Conservation (phyloP, 2,113 vertebrate genomes). For the Anolis carolinensis region DNA sequence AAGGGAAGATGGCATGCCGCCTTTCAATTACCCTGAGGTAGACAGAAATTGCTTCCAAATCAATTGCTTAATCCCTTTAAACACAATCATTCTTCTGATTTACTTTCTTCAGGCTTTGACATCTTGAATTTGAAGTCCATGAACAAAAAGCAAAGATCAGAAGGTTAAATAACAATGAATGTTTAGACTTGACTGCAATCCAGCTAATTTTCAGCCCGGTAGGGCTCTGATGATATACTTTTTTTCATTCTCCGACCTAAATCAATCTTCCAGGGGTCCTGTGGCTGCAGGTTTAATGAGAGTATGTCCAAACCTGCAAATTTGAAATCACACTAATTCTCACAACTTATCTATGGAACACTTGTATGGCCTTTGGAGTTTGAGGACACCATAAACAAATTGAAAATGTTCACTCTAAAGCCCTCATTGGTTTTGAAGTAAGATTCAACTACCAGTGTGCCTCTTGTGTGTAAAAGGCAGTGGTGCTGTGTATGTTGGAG, state of each 20-base stretch:
- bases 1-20: slow-evolving; percentile 41
- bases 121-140: slow-evolving; percentile 28
- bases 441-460: too few relatives aligned
- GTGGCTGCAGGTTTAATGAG: not conserved
- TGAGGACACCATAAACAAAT: not conserved
- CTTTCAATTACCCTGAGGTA: slow-evolving; percentile 57
- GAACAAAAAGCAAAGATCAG: slow-evolving; percentile 36
- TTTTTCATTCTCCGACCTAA: not conserved
- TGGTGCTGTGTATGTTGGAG: too few relatives aligned
- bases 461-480: too few relatives aligned
- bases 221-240: not conserved
- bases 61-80: slow-evolving; percentile 59
- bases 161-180: slow-evolving; percentile 13
- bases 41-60: slow-evolving; percentile 55
- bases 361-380: not conserved
- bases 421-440: not conserved
- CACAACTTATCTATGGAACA: not conserved
- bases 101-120: not conserved
- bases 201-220: not conserved
- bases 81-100: slow-evolving; percentile 39
- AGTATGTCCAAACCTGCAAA: not conserved
- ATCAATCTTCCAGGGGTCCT: not conserved
- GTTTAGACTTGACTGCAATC: not conserved
- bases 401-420: not conserved
- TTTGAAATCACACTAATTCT: not conserved